Conservation (phyloP, 1,140 invertebrate species). For the Dermatophagoides farinae region DNA sequence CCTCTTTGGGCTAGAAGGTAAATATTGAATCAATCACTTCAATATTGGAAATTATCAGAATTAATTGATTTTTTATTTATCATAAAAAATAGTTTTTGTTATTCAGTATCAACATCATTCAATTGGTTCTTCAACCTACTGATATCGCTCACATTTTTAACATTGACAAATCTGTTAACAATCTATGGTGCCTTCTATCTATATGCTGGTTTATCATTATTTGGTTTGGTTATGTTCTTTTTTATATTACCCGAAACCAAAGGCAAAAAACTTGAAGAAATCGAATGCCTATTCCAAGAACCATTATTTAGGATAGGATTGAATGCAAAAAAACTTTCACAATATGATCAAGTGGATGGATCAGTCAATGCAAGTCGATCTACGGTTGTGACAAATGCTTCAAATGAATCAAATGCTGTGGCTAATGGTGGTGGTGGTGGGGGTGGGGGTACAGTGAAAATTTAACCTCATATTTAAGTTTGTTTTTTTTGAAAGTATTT, state of each 20-base stretch:
- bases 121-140: constrained; percentile 40
- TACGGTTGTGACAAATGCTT: too few species aligned
- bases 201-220: constrained; percentile 29
- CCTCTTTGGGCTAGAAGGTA: constrained; percentile 35
- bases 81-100: constrained; percentile 26
- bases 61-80: background rate
- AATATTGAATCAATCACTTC: background rate
- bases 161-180: constrained; percentile 30
- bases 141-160: constrained; percentile 39
- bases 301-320: background rate
- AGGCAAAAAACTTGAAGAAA: constrained; percentile 32
- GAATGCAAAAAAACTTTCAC: background rate
- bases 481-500: too few species aligned
- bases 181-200: constrained; percentile 34
- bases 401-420: too few species aligned
- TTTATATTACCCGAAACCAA: constrained; percentile 36
- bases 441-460: too few species aligned
- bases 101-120: constrained; percentile 34
- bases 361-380: too few species aligned
- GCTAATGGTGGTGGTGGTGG: too few species aligned
- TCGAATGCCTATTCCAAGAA: constrained; percentile 20
- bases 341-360: too few species aligned
- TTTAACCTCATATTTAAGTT: too few species aligned
- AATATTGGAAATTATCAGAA: background rate
- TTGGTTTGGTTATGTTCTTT: constrained; percentile 31